phyloP scores from a whole-genome alignment of 2,888 invertebrate genomes.

The Troides helena region DNA sequence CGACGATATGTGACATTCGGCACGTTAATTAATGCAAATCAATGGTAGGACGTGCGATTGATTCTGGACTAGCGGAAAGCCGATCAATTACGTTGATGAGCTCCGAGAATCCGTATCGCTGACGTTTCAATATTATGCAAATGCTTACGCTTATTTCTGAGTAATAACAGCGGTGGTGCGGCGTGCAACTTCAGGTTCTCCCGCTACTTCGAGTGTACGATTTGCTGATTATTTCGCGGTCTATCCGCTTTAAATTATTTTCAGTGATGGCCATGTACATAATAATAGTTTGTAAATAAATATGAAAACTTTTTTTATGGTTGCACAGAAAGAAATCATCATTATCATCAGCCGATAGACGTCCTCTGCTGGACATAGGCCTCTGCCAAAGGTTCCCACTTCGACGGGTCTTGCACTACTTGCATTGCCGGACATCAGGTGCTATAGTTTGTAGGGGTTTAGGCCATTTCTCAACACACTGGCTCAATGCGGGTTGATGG shows the following conservation, averaged over 20 bases:
- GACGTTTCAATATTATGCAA: conserved; percentile 73
- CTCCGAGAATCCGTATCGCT: conserved; percentile 69
- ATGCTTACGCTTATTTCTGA: conserved; percentile 65
- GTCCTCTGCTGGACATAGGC: no score
- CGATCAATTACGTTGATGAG: conserved; percentile 79
- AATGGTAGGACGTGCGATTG: conserved; percentile 72
- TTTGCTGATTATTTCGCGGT: conserved; percentile 35
- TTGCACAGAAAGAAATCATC: no score
- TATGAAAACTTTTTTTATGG: background rate
- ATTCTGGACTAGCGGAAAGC: conserved; percentile 71
- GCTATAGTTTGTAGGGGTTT: no score
- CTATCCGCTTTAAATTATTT: conserved; percentile 22
- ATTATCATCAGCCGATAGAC: no score
- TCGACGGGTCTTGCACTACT: no score
- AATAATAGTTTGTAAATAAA: background rate
- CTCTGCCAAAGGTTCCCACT: no score
- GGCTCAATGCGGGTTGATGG: no score
- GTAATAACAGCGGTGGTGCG: conserved; percentile 40
- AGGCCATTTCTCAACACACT: no score
- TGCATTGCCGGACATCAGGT: no score
- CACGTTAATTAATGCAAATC: conserved; percentile 77
- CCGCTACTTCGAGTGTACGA: conserved; percentile 27
- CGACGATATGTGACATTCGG: conserved; percentile 68
- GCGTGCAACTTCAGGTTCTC: conserved; percentile 35
- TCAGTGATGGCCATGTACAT: background rate